Base-by-base conservation (phyloP, 2,797 vertebrate species). In the Odontamblyopus rebecca region DNA sequence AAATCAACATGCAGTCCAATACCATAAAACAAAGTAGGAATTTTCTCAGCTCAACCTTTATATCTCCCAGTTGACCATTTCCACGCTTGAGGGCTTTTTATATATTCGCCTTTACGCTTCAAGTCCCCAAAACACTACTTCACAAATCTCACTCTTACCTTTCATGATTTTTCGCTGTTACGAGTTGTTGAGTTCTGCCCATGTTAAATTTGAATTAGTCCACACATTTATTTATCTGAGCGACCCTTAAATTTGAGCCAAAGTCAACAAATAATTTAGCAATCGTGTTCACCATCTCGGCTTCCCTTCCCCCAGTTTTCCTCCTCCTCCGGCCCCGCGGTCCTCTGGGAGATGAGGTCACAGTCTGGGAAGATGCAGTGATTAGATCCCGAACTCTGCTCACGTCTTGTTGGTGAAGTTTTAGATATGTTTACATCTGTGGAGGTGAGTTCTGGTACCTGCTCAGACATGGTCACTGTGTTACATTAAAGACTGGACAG, bases 341-440 rank as follows among this genome's bases (percentile, higher is more conserved):
- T 84, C 75, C 82, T 86, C 79, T 18, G 84, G 88, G 82, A 85
- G 78, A 89, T 93, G 90, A 93, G 87, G 87, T 93, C 92, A 93
- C 83, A 75, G 85, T 82, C 84, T 88, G 80, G 82, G 83, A 76
- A 89, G 84, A 91, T 81, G 79, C 75, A 86, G 82, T 80, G 89
- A 93, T 93, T 89, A 88, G 67, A 70, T 54, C 65, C 68, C 79
- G 30, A 19, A 35, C 57, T 64, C 76, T 71, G 72, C 44, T 48
- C 13, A 48, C 13, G 38, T 59, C 65, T 73, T 19, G 56, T 48
- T 27, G 65, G 68, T 72, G 78, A 78, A 70, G 64, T 61, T 85
- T 73, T 75, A 71, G 63, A 70, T 82, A 80, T 79, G 69, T 72
- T 83, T 68, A 76, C 63, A 76, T 85, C 71, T 23, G 44, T 48